These are phyloP conservation scores for Murina feae DNA, from an alignment of 2,113 vertebrate genomes.

Conservation along the genomic window DNA sequence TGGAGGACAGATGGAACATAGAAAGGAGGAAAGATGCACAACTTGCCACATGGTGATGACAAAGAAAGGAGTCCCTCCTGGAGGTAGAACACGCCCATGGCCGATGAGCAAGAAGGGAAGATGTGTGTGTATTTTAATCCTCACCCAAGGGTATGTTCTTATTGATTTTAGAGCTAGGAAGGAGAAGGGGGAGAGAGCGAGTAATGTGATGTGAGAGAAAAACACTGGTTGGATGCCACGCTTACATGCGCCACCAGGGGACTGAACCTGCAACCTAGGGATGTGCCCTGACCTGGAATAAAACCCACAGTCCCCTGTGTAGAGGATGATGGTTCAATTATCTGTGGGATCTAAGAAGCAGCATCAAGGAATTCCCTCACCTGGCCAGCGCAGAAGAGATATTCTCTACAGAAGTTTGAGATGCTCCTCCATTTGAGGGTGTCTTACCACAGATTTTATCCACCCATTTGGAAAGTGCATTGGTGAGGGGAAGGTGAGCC, in stretches of 20 bases:
- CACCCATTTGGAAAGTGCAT: not conserved
- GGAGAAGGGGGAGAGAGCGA: no score
- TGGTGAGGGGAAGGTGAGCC: not conserved
- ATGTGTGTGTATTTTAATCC: not conserved
- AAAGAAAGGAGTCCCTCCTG: not conserved
- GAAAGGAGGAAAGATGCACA: not conserved
- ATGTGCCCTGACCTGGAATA: not conserved
- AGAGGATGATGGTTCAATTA: not conserved
- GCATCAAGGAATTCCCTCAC: no score
- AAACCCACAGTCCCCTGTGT: no score
- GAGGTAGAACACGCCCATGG: not conserved
- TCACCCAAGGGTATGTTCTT: not conserved
- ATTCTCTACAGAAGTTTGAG: not conserved
- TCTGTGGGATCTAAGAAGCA: no score
- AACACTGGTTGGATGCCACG: not conserved
- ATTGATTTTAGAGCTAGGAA: not conserved
- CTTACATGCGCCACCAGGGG: no score
- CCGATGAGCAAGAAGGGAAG: not conserved
- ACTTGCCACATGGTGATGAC: not conserved
- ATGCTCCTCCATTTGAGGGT: not conserved
- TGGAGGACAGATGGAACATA: not conserved
- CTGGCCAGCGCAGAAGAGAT: not conserved
- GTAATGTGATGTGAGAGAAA: not conserved
- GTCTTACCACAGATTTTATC: not conserved
- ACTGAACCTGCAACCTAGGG: no score